These are phyloP conservation scores for Nomada fabriciana DNA, from an alignment of 2,888 invertebrate species.

Conservation along the genomic window DNA sequence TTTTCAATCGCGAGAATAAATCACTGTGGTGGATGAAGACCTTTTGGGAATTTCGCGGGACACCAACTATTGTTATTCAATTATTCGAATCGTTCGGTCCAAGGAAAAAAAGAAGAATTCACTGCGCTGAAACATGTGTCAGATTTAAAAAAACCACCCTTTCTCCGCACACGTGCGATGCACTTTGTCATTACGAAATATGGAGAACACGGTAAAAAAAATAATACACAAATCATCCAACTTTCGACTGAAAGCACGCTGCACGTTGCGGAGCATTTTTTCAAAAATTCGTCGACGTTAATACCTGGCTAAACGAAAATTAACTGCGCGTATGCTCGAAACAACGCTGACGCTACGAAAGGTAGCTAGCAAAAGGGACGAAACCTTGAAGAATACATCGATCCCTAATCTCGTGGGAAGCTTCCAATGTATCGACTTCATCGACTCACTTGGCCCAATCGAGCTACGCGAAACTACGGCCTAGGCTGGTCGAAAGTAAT, in stretches of 20 bases:
- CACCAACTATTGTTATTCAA: too few relatives aligned
- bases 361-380: neutral
- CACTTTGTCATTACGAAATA: slow-evolving; percentile 22
- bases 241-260: neutral
- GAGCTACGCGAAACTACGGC: neutral
- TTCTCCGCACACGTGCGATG: neutral
- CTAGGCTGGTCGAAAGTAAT: slow-evolving; percentile 29
- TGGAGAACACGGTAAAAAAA: slow-evolving; percentile 1
- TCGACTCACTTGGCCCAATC: slow-evolving; percentile 3
- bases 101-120: neutral
- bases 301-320: neutral
- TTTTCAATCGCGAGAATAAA: too few relatives aligned
- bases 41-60: too few relatives aligned
- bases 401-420: slow-evolving; percentile 1
- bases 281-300: neutral
- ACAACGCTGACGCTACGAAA: neutral
- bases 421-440: slow-evolving; percentile 1
- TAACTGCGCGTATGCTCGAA: neutral
- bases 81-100: neutral
- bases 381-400: neutral
- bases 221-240: slow-evolving; percentile 15
- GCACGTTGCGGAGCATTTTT: neutral
- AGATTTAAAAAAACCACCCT: neutral
- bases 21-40: too few relatives aligned
- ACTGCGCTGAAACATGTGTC: neutral